Conservation (phyloP, 2,113 vertebrate genomes). For the Eidolon helvum region DNA sequence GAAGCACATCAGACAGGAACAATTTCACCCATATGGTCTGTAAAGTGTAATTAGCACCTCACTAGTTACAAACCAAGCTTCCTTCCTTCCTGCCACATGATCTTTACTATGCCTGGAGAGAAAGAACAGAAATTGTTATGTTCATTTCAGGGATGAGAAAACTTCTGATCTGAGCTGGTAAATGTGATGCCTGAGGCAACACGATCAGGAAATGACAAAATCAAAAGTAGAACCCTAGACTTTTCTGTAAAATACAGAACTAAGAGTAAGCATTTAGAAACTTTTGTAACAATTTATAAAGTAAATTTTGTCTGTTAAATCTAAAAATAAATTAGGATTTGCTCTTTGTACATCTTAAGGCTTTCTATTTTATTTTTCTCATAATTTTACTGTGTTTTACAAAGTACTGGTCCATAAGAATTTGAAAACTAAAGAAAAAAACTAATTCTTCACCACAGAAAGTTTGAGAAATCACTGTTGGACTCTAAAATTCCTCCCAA, state of each 20-base stretch:
- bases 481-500: background rate
- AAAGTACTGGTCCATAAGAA: background rate
- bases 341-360: background rate
- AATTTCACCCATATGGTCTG: background rate
- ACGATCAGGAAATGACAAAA: background rate
- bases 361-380: conserved; percentile 17
- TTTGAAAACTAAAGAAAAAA: conserved; percentile 14
- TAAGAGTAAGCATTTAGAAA: background rate
- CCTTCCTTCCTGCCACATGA: background rate
- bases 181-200: background rate
- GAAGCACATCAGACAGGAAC: background rate
- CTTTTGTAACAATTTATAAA: background rate
- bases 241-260: background rate
- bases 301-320: background rate
- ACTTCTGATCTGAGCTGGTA: background rate
- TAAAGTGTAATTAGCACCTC: background rate
- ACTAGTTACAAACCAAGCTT: background rate
- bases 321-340: background rate
- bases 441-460: background rate
- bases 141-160: background rate
- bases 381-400: background rate
- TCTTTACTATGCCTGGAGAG: background rate
- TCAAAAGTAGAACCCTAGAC: background rate
- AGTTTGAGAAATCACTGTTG: background rate
- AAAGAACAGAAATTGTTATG: background rate